Conservation (phyloP, 1,140 invertebrate genomes). For the Hestina assimilis region DNA sequence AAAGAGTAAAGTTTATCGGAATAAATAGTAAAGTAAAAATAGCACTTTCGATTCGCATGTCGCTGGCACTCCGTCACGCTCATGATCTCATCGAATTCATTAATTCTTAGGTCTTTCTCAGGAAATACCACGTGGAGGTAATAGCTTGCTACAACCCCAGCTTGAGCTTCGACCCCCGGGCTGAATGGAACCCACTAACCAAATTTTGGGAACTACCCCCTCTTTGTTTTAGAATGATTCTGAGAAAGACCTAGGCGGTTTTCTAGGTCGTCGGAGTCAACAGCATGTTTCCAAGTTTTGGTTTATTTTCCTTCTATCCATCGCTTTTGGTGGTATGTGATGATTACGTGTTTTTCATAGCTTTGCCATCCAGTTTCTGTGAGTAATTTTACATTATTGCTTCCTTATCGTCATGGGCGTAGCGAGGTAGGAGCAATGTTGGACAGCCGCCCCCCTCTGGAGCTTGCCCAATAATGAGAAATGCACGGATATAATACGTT, state of each 20-base stretch:
- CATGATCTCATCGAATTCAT: slow-evolving; percentile 67
- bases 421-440: no score
- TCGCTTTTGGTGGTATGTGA: slow-evolving; percentile 53
- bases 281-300: slow-evolving; percentile 77
- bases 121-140: slow-evolving; percentile 72
- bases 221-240: slow-evolving; percentile 49
- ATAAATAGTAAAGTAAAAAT: slow-evolving; percentile 12
- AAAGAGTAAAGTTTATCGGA: not conserved
- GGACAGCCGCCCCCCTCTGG: no score
- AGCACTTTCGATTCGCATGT: slow-evolving; percentile 65
- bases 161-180: slow-evolving; percentile 68
- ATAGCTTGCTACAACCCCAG: slow-evolving; percentile 60
- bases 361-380: slow-evolving; percentile 39
- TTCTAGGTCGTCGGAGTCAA: slow-evolving; percentile 71
- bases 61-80: slow-evolving; percentile 64
- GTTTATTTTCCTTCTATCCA: slow-evolving; percentile 61
- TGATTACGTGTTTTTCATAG: slow-evolving; percentile 48
- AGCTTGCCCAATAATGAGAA: no score
- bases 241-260: slow-evolving; percentile 75
- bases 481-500: no score
- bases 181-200: slow-evolving; percentile 60
- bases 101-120: slow-evolving; percentile 78
- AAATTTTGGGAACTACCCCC: slow-evolving; percentile 67
- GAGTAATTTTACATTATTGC: slow-evolving; percentile 29
- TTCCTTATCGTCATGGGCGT: slow-evolving; percentile 17